Base-by-base conservation (phyloP, 2,113 vertebrate species). In the Anoura caudifer region DNA sequence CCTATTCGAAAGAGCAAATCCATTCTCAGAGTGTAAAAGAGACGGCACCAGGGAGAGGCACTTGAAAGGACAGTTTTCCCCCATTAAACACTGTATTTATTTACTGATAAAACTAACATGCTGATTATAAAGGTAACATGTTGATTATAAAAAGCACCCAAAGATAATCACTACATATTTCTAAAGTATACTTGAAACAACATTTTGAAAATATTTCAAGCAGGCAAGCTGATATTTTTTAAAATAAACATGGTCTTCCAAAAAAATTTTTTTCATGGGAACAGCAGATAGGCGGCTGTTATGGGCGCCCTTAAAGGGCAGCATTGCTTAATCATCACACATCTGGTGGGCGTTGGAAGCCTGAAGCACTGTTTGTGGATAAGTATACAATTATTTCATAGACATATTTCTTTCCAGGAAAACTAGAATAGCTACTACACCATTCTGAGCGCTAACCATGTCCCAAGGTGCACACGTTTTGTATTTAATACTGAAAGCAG, bases 381-480 rank as follows among this genome's bases (percentile, higher is more conserved):
- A 91, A 93, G 94, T 41, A 91, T 9, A 45, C 10, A 72, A 6
- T n/a, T 95, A 22, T 82, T 79, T 95, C n/a, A 88, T 82, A 65
- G 36, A 16, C 22, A 38, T 4, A 43, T 45, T 90, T 73, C 61
- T 26, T n/a, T 43, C 47, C 63, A 84, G 20, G 36, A 72, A 87
- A 96, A 87, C 70, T 92, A 28, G 26, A 86, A 69, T 47, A 63
- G 7, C 28, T 85, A 47, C 33, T 70, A 28, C 2, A 41, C 28
- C 5, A 47, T 73, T 65, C 47, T 81, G n/a, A 41, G 45, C 31
- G 16, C 11, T 50, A 85, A 12, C 24, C 26, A 14, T 77, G 17
- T 73, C 15, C 43, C 33, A 84, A 84, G 15, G 43, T 38, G 85
- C 65, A 41, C 50, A 87, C 54, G 9, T 80, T 52, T 7, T 90